Evolutionary conservation across 2,888 invertebrate genomes (phyloP), one percentile per base, ranked within the genome.

Genomic region (Aricia artaxerxes): DNA sequence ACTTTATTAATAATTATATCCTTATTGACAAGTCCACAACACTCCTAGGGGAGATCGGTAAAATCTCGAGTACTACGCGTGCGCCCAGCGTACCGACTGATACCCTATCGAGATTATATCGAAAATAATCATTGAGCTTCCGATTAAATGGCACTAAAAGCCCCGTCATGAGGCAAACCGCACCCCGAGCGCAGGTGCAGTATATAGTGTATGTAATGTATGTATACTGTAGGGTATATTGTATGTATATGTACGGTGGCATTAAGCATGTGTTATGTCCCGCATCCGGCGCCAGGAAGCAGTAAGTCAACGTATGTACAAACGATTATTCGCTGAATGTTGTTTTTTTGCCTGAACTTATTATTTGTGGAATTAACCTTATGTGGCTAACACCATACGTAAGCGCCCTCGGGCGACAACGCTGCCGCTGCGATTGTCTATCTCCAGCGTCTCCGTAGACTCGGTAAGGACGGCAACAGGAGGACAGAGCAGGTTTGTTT

Each of bases 241-340:
- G 86, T 84, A 81, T 84, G 82, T 89, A 91, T 89, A 84, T 87
- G 87, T 88, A 53, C 53, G 89, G 88, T 88, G 90, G 92, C 90
- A 92, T 88, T 90, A 94, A 94, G 94, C 94, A 94, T 94, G 94
- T 94, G 90, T 92, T 93, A 91, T 94, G 94, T 94, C 91, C 91
- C 89, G 93, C 93, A 93, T 94, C 92, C 95, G 86, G 95, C 95
- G 93, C 94, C 96, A 97, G 97, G 96, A 97, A 96, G 95, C 96
- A 96, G 97, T 97, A 96, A 97, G 97, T 97, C 92, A 92, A 92
- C 91, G 94, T 94, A 94, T 92, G 94, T 93, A 87, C 87, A 89
- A 88, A 87, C 85, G 88, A 82, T 88, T 86, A 86, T 87, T 85
- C 85, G 87, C 86, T 90, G 87, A 88, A 88, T 87, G 87, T 87